These are phyloP conservation scores for Gallinago media DNA, from an alignment of 2,113 vertebrate genomes.

Conservation along the genomic window DNA sequence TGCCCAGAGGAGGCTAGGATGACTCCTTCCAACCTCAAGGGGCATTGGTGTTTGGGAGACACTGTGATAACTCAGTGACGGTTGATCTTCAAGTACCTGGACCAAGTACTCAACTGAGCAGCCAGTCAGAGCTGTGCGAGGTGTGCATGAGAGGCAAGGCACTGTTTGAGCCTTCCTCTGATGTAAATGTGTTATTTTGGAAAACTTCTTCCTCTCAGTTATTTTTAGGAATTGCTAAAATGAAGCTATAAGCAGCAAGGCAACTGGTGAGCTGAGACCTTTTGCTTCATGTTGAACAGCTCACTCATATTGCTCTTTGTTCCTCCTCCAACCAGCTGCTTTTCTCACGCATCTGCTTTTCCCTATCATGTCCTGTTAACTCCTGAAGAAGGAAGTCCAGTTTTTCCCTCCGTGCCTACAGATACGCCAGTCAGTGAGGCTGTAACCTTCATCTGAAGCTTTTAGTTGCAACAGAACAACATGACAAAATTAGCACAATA, in stretches of 20 bases:
- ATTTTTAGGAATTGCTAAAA: neutral
- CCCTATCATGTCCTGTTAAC: neutral
- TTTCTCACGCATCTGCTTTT: neutral
- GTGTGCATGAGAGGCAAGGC: neutral
- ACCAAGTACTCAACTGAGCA: neutral
- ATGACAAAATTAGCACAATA: neutral
- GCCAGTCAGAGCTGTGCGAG: neutral
- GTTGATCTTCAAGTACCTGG: neutral
- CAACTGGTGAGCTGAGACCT: constrained; percentile 17
- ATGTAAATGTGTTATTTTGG: neutral
- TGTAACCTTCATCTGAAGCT: neutral
- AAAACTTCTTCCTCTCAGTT: neutral
- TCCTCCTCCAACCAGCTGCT: constrained; percentile 2
- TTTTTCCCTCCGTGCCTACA: neutral
- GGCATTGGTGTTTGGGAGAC: neutral
- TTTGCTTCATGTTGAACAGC: neutral
- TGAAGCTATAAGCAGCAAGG: neutral
- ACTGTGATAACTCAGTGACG: neutral
- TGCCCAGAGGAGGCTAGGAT: neutral
- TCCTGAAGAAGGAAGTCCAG: neutral
- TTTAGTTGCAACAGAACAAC: neutral
- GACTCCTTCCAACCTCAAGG: neutral
- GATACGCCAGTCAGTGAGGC: neutral
- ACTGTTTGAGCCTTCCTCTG: neutral
- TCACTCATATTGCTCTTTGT: neutral